Percentiles rank a stretch among this genome's conserved stretches.
phyloP scores from a whole-genome alignment of 1,140 invertebrate species.

The Pristionchus pacificus region DNA sequence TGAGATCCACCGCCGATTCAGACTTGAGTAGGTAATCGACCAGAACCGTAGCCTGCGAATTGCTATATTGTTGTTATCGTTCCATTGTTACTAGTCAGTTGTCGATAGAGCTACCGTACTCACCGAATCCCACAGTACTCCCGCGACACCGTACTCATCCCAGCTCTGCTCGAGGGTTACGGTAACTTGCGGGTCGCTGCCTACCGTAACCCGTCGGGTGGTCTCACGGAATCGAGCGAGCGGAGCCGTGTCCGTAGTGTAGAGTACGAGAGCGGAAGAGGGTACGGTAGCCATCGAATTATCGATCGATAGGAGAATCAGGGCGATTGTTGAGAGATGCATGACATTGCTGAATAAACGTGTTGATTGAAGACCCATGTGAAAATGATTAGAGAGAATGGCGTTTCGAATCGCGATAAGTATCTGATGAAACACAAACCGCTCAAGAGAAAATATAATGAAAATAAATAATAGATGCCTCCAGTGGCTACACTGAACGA shows the following conservation, averaged over 20 bases:
- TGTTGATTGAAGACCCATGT: too few species aligned
- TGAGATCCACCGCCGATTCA: background rate
- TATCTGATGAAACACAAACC: too few species aligned
- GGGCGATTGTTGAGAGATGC: too few species aligned
- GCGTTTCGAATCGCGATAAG: too few species aligned
- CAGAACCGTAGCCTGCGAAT: conserved; percentile 1
- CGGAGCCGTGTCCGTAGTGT: background rate
- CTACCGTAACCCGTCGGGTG: background rate
- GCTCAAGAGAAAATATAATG: too few species aligned
- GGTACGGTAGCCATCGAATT: too few species aligned
- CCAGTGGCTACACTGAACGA: too few species aligned
- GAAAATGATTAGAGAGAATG: too few species aligned
- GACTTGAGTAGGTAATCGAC: background rate
- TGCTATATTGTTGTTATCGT: background rate
- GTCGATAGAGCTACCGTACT: background rate
- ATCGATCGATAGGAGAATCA: too few species aligned
- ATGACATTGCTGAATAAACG: too few species aligned
- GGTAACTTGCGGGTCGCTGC: background rate
- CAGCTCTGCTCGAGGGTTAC: conserved; percentile 9
- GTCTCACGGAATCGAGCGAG: background rate
- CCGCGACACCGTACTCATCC: conserved; percentile 7
- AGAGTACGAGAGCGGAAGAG: background rate
- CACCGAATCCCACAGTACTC: conserved; percentile 20
- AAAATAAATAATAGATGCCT: too few species aligned
- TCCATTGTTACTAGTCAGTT: too few species aligned